phyloP scores from a whole-genome alignment of 2,888 invertebrate species.

The Agrochola circellaris region DNA sequence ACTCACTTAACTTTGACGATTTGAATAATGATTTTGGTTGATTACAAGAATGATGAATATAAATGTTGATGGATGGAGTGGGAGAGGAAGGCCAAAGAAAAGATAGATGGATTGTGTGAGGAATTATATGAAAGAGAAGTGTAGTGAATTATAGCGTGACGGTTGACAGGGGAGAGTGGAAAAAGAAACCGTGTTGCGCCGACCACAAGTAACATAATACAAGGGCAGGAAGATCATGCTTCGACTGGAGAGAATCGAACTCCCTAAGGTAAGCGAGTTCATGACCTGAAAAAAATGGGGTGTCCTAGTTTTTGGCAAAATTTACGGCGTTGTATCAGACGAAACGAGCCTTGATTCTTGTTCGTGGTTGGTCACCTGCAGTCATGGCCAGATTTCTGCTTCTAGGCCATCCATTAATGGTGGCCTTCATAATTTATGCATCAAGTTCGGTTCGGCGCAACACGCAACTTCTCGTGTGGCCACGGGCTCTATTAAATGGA shows the following conservation, averaged over 20 bases:
- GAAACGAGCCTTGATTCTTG: background rate
- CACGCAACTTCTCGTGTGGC: slow-evolving; percentile 36
- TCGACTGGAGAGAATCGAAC: background rate
- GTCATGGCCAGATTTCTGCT: slow-evolving; percentile 10
- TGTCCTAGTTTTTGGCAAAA: background rate
- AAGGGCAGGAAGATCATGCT: background rate
- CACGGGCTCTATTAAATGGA: background rate
- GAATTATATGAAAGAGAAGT: too few relatives aligned
- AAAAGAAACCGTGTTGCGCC: too few relatives aligned
- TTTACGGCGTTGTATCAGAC: background rate
- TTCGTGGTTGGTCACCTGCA: slow-evolving; percentile 8
- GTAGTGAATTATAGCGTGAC: too few relatives aligned
- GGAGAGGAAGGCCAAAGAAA: too few relatives aligned
- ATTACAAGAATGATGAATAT: background rate
- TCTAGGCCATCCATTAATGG: slow-evolving; percentile 23
- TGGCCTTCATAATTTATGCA: slow-evolving; percentile 53
- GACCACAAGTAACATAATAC: too few relatives aligned
- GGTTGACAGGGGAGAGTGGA: too few relatives aligned
- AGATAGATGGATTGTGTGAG: too few relatives aligned
- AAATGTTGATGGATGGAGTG: too few relatives aligned
- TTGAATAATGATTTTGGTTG: background rate
- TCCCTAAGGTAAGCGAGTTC: background rate
- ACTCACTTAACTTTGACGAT: background rate
- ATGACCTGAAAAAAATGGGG: background rate
- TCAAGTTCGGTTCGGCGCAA: slow-evolving; percentile 16